Percentiles rank a stretch among this genome's conserved stretches.
Evolutionary conservation across 2,113 vertebrate species (phyloP).

Genomic region (Vulpes lagopus): DNA sequence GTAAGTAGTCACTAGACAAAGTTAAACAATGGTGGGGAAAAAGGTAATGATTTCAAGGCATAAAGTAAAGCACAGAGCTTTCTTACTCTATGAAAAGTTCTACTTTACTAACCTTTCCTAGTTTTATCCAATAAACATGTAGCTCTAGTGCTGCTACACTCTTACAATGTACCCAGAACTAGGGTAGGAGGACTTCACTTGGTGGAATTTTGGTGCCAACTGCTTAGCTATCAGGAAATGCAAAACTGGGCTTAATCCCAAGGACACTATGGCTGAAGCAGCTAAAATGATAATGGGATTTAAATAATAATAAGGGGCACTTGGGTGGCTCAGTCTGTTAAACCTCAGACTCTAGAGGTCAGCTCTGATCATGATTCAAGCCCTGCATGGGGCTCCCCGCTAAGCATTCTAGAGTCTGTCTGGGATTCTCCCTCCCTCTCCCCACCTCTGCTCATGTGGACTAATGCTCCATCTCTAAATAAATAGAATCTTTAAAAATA

Average conservation of each 20-base stretch:
- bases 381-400: neutral
- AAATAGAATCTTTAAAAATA: neutral
- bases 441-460: neutral
- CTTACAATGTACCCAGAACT: conserved; percentile 19
- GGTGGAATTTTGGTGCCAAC: neutral
- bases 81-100: neutral
- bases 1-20: neutral
- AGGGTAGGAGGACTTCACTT: neutral
- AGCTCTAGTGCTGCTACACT: neutral
- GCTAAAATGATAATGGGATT: neutral
- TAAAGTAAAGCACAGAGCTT: neutral
- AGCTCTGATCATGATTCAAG: neutral
- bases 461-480: neutral
- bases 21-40: neutral
- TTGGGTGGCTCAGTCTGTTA: too few species aligned
- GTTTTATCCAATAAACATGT: conserved; percentile 5
- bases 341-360: neutral
- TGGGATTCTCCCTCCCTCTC: neutral
- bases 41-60: neutral
- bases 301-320: neutral
- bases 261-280: neutral
- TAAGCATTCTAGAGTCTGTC: neutral
- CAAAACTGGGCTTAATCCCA: conserved; percentile 7
- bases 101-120: neutral
- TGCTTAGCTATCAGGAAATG: conserved; percentile 9